These are phyloP conservation scores for Azemiops feae DNA, from an alignment of 2,113 vertebrate species.

Conservation along the genomic window DNA sequence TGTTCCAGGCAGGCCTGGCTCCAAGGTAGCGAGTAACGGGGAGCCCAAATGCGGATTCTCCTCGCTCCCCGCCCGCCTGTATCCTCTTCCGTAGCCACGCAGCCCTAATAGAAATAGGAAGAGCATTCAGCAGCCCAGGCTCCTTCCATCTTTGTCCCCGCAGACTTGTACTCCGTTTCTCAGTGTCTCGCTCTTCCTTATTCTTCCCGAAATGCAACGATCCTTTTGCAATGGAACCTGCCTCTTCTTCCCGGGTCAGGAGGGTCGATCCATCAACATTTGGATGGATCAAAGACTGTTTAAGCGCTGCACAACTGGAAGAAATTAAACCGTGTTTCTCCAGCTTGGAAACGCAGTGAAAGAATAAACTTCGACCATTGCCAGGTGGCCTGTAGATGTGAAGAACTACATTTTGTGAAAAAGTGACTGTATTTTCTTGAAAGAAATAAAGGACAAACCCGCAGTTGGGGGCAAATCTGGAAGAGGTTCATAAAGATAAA, in stretches of 20 bases:
- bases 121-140: not conserved
- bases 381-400: not conserved
- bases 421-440: not conserved
- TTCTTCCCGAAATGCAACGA: not conserved
- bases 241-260: not conserved
- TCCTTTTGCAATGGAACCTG: not conserved
- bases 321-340: not conserved
- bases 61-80: not conserved
- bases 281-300: not conserved
- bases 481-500: not conserved
- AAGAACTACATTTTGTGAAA: not conserved
- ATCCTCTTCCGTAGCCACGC: not conserved
- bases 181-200: not conserved
- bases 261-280: not conserved
- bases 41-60: not conserved
- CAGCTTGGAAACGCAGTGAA: not conserved
- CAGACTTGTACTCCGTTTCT: not conserved
- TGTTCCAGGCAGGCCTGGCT: not conserved
- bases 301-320: not conserved
- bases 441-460: not conserved
- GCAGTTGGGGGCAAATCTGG: not conserved
- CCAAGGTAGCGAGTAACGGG: not conserved
- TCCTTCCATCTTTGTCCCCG: not conserved
- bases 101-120: not conserved
- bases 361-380: not conserved